phyloP scores from a whole-genome alignment of 2,888 invertebrate species.

The Lagria hirta region DNA sequence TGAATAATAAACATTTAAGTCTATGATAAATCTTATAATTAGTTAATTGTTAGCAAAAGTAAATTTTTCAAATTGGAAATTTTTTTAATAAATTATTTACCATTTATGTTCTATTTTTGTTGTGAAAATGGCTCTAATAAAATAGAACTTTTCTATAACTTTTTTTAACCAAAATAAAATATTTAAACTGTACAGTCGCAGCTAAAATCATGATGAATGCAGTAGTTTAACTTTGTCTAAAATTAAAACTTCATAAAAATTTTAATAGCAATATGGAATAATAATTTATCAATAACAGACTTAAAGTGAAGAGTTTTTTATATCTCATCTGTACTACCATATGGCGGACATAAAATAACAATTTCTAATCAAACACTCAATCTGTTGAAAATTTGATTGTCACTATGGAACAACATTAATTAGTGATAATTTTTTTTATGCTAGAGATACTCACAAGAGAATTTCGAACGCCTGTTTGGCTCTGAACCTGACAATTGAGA shows the following conservation, averaged over 20 bases:
- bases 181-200: no score
- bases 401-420: conserved; percentile 7
- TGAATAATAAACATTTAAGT: no score
- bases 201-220: no score
- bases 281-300: conserved; percentile 12
- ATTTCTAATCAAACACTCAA: conserved; percentile 10
- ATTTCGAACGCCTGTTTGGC: conserved; percentile 8
- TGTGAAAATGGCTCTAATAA: no score
- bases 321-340: conserved; percentile 16
- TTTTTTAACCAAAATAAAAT: no score
- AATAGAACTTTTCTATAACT: no score
- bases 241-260: conserved; percentile 16
- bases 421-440: conserved; percentile 7
- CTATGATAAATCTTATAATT: no score
- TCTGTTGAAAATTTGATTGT: conserved; percentile 5
- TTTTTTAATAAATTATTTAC: no score
- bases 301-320: conserved; percentile 6
- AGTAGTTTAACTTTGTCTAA: no score
- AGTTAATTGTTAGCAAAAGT: no score
- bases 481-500: conserved; percentile 10
- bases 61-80: no score
- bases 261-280: conserved; percentile 10
- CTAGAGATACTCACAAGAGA: conserved; percentile 23
- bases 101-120: no score
- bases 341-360: conserved; percentile 9